phyloP scores from a whole-genome alignment of 2,888 invertebrate species.

The Sphaeridia pumilis region DNA sequence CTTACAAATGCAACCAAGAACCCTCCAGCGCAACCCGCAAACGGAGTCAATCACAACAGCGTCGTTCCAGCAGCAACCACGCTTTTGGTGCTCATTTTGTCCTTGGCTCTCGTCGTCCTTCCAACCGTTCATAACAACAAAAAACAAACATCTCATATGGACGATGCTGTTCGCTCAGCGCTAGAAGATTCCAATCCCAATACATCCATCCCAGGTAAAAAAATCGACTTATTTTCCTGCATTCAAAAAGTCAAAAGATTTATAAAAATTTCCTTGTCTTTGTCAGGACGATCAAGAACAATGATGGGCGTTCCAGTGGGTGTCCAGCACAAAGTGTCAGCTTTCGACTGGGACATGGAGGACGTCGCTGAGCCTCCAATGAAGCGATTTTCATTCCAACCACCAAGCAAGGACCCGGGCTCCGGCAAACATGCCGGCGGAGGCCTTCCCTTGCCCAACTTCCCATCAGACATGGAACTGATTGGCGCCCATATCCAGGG shows the following conservation, averaged over 20 bases:
- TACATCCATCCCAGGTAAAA: slow-evolving; percentile 40
- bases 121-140: slow-evolving; percentile 55
- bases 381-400: slow-evolving; percentile 25
- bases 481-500: slow-evolving; percentile 4
- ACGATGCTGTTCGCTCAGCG: slow-evolving; percentile 40
- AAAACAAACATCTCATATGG: slow-evolving; percentile 37
- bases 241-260: too few species aligned
- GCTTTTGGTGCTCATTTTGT: slow-evolving; percentile 69
- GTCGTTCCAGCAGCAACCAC: slow-evolving; percentile 73
- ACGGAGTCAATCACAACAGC: slow-evolving; percentile 41
- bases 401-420: too few species aligned
- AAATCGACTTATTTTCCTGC: too few species aligned
- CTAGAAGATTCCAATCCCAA: slow-evolving; percentile 38
- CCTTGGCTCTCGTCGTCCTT: slow-evolving; percentile 70
- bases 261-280: too few species aligned
- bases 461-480: slow-evolving; percentile 2
- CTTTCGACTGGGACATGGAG: slow-evolving; percentile 14
- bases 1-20: slow-evolving; percentile 38
- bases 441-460: neutral
- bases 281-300: slow-evolving; percentile 21
- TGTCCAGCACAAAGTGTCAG: slow-evolving; percentile 8
- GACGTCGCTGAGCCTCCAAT: slow-evolving; percentile 18
- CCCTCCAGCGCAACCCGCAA: slow-evolving; percentile 37
- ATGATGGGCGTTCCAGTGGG: slow-evolving; percentile 20
- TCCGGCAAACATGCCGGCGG: slow-evolving; percentile 7